A percentile compares a stretch with the other conserved stretches of the same genome.
phyloP scores from a whole-genome alignment of 2,797 vertebrate genomes.

The Rousettus madagascariensis region DNA sequence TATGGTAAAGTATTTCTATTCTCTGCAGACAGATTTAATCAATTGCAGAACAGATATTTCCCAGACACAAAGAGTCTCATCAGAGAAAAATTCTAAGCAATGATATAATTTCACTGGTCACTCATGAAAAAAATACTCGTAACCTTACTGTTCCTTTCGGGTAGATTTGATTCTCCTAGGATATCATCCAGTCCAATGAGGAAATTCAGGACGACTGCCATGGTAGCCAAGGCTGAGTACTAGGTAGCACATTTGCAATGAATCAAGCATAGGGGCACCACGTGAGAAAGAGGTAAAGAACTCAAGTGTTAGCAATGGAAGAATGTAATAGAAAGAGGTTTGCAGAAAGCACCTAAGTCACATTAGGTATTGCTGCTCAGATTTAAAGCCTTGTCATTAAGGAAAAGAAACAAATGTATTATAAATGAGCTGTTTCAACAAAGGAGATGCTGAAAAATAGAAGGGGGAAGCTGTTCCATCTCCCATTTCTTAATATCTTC shows the following conservation, averaged over 20 bases:
- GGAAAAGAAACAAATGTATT: background rate
- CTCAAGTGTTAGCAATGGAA: background rate
- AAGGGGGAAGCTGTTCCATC: background rate
- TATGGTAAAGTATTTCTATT: slow-evolving; percentile 48
- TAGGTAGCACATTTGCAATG: background rate
- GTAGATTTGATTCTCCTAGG: slow-evolving; percentile 48
- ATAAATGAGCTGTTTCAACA: background rate
- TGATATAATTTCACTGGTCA: slow-evolving; percentile 39
- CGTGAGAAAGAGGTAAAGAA: background rate
- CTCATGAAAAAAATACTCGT: slow-evolving; percentile 30
- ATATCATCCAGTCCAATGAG: background rate
- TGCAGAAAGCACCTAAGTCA: background rate
- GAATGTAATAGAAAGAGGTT: background rate
- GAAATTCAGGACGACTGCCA: slow-evolving; percentile 1
- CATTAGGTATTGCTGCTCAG: background rate
- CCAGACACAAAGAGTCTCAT: slow-evolving; percentile 52
- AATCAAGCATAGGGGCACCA: background rate
- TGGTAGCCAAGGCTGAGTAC: background rate
- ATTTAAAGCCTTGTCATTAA: background rate
- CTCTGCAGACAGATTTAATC: slow-evolving; percentile 25
- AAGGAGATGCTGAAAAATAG: background rate
- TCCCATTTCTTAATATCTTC: background rate
- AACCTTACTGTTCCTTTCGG: slow-evolving; percentile 42
- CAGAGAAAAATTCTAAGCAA: slow-evolving; percentile 48
- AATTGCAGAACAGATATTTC: slow-evolving; percentile 28